phyloP scores from a whole-genome alignment of 1,140 invertebrate species.

The Bombus sylvicola region DNA sequence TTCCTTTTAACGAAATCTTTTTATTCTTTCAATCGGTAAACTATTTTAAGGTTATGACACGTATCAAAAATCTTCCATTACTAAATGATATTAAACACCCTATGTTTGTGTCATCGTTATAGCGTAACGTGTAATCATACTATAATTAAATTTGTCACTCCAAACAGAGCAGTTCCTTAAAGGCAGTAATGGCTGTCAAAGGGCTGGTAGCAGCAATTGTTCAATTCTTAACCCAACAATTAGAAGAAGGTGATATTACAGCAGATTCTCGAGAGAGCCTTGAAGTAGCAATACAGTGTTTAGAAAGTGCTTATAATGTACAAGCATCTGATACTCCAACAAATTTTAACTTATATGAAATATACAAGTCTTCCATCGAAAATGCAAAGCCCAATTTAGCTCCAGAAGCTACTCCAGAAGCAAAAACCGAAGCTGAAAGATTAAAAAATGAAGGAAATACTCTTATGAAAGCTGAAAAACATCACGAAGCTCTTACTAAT shows the following conservation, averaged over 20 bases:
- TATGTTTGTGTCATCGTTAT: not conserved
- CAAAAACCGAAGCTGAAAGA: slow-evolving; percentile 87
- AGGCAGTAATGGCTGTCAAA: slow-evolving; percentile 74
- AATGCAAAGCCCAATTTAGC: slow-evolving; percentile 39
- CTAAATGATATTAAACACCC: not conserved
- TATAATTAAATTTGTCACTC: not conserved
- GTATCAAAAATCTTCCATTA: slow-evolving; percentile 6
- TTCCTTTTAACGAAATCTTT: not conserved
- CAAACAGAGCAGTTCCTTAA: slow-evolving; percentile 17
- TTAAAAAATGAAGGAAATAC: slow-evolving; percentile 94
- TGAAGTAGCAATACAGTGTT: slow-evolving; percentile 92
- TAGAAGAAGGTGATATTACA: slow-evolving; percentile 78
- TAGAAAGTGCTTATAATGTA: slow-evolving; percentile 91
- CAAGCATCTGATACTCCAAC: slow-evolving; percentile 81
- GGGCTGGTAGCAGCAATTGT: slow-evolving; percentile 78
- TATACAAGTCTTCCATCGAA: slow-evolving; percentile 82
- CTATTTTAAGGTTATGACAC: slow-evolving; percentile 47
- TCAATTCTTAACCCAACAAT: slow-evolving; percentile 79
- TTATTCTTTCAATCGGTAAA: not conserved
- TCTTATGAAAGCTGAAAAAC: slow-evolving; percentile 91
- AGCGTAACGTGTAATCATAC: not conserved
- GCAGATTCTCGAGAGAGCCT: slow-evolving; percentile 90
- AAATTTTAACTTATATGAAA: slow-evolving; percentile 80
- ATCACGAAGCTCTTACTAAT: slow-evolving; percentile 90
- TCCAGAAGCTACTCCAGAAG: slow-evolving; percentile 81